Base-by-base conservation (phyloP, 2,113 vertebrate species). In the Catharus bicknelli region DNA sequence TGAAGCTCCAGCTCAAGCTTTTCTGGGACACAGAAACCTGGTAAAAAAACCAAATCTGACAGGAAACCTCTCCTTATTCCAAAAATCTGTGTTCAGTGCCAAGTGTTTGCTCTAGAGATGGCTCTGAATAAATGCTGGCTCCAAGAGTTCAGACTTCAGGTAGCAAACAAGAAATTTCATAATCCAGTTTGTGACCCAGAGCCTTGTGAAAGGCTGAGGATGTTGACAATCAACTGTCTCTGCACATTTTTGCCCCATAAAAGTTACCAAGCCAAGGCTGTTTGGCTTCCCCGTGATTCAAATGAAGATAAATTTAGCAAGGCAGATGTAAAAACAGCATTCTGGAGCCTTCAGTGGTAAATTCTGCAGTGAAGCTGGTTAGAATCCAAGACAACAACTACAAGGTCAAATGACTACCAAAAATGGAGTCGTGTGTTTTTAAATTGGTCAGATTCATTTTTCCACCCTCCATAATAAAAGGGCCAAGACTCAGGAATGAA, bases 281-380 rank as follows among this genome's bases (percentile, higher is more conserved):
- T 30, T 79, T 48, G 70, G 43, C 63, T 90, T 80, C 25, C 45
- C 50, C 32, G 29, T 61, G 40, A 69, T 82, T 45, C 64, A 79
- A 72, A 64, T 4, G 38, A 51, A 78, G 48, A n/a, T 61, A 83
- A 54, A 32, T 82, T 86, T 80, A 93, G 58, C 54, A 87, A 93
- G 77, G 26, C 74, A 92, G 50, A 83, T 73, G 75, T 69, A 58
- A 80, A 95, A 94, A 38, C 47, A 68, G 50, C 87, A 85, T 94
- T 88, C 70, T 88, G 58, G n/a, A 93, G 59, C 63, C 78, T 57
- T 63, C 29, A 58, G 54, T 66, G 59, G 38, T 76, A 66, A 87
- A 88, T 61, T 83, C 67, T 83, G 58, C 83, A 38, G 13, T 2
- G 2, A 57, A 79, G 54, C 50, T 85, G 16, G 58, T 76, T 32